A percentile compares a stretch with the other conserved stretches of the same genome.
These are phyloP conservation scores for Shinisaurus crocodilurus DNA, from an alignment of 2,113 vertebrate genomes.

Conservation along the genomic window DNA sequence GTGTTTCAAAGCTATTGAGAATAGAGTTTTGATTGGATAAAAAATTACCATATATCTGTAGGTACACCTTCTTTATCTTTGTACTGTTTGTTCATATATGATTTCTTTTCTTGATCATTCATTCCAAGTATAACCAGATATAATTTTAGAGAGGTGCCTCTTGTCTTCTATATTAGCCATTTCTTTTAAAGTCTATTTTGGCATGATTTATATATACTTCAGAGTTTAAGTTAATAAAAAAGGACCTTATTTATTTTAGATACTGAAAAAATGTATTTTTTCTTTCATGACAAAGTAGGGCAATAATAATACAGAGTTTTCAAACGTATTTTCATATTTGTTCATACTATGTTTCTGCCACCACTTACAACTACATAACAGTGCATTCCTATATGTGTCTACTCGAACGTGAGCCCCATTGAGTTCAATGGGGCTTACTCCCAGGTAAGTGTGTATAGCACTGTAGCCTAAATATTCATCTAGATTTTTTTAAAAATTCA, in stretches of 20 bases:
- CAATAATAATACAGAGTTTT: not conserved
- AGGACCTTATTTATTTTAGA: not conserved
- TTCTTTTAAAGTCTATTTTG: too few species aligned
- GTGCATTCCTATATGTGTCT: too few species aligned
- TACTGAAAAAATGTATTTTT: too few species aligned
- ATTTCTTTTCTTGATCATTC: not conserved
- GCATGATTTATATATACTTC: too few species aligned
- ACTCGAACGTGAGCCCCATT: too few species aligned
- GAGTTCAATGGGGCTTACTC: too few species aligned
- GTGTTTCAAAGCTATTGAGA: too few species aligned
- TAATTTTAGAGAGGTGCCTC: not conserved
- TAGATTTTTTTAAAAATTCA: not conserved
- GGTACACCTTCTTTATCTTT: not conserved
- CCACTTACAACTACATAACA: not conserved
- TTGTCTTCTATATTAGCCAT: too few species aligned
- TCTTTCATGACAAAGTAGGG: not conserved
- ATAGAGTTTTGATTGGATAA: too few species aligned
- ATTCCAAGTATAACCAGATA: not conserved
- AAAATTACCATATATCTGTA: not conserved
- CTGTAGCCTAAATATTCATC: not conserved
- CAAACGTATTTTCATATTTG: not conserved
- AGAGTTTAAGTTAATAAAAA: not conserved
- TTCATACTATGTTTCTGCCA: not conserved
- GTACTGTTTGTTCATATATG: not conserved
- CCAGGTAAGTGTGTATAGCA: not conserved